Base-by-base conservation (phyloP, 2,113 vertebrate species). In the Rhabdomys dilectus region DNA sequence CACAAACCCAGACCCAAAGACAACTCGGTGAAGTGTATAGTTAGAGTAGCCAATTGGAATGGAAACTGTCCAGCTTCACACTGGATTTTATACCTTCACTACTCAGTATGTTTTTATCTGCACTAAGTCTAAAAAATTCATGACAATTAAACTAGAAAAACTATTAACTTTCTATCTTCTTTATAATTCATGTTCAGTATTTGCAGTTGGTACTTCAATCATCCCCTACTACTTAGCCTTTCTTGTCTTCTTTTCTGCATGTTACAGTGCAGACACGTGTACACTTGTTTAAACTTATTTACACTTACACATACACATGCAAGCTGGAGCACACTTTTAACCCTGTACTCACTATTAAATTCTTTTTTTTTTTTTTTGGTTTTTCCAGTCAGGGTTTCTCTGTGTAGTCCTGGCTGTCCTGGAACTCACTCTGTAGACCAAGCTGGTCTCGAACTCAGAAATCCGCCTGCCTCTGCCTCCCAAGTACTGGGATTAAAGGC, bases 341-440 rank as follows among this genome's bases (percentile, higher is more conserved):
- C 36, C 70, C 70, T n/a, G 36, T 36, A 72, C 70, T 70, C 68
- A 70, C 34, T 42, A 91, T 70, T 93, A 56, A 24, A 87, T 60
- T 88, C 91, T 89, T 76, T 10, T 39, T 68, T 45, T n/a, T n/a
- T 92, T 96, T 81, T 68, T n/a, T n/a, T n/a, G n/a, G n/a, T n/a
- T n/a, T n/a, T n/a, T n/a, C n/a, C n/a, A n/a, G n/a, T n/a, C n/a
- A n/a, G n/a, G n/a, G n/a, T n/a, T n/a, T n/a, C n/a, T n/a, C n/a
- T n/a, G n/a, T n/a, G n/a, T n/a, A n/a, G n/a, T n/a, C n/a, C n/a
- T n/a, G n/a, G n/a, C n/a, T n/a, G n/a, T n/a, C n/a, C n/a, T n/a
- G n/a, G n/a, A n/a, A n/a, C n/a, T n/a, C n/a, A n/a, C n/a, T n/a
- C n/a, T n/a, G n/a, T n/a, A n/a, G n/a, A n/a, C n/a, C n/a, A n/a